These are phyloP conservation scores for Whitmania pigra DNA, from an alignment of 1,140 invertebrate genomes.

Conservation along the genomic window DNA sequence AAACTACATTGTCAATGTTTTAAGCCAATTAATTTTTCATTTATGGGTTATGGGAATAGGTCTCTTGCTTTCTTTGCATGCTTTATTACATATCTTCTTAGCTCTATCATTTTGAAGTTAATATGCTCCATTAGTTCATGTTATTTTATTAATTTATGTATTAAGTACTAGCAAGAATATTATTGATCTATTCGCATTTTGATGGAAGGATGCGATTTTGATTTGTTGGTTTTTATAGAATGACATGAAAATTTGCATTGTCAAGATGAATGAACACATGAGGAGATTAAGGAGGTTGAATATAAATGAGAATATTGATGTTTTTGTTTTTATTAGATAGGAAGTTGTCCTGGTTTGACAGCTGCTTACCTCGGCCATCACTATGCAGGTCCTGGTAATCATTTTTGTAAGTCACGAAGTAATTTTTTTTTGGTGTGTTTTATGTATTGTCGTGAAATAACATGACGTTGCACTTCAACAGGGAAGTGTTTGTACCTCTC, in stretches of 20 bases:
- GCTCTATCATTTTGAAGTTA: too few relatives aligned
- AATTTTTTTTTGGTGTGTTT: neutral
- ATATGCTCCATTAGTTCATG: too few relatives aligned
- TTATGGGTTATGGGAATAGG: too few relatives aligned
- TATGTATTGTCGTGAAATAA: neutral
- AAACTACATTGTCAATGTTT: too few relatives aligned
- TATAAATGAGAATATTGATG: neutral
- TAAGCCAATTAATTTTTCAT: too few relatives aligned
- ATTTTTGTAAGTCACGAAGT: slow-evolving; percentile 66
- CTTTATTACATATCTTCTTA: too few relatives aligned
- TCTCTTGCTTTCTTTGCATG: too few relatives aligned
- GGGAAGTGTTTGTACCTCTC: slow-evolving; percentile 90
- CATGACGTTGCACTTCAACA: slow-evolving; percentile 31
- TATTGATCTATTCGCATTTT: neutral
- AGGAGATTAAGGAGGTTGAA: neutral
- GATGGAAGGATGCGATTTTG: neutral
- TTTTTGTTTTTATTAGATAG: slow-evolving; percentile 56
- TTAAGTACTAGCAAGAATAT: too few relatives aligned
- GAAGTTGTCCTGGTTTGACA: slow-evolving; percentile 90
- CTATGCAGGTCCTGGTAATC: slow-evolving; percentile 93
- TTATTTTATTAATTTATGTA: too few relatives aligned
- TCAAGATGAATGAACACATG: neutral
- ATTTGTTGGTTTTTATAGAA: neutral
- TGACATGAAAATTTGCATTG: neutral
- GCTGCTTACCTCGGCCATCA: slow-evolving; percentile 94